phyloP scores from a whole-genome alignment of 2,888 invertebrate species.

The Agrotis exclamationis region DNA sequence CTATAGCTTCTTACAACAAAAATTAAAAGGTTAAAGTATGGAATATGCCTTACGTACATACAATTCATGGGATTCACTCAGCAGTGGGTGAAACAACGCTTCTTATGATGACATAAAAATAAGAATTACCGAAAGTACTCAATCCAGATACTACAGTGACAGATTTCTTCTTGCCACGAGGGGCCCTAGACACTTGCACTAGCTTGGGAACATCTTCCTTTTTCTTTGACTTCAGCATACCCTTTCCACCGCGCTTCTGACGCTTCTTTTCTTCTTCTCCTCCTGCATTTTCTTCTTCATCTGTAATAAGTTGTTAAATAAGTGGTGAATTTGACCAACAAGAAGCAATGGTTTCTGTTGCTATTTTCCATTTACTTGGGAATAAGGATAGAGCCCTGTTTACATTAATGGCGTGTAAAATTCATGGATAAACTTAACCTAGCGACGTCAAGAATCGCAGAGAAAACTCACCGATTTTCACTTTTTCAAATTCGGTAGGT shows the following conservation, averaged over 20 bases:
- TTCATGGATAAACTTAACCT: constrained; percentile 62
- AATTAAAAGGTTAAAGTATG: neutral
- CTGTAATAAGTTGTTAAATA: constrained; percentile 69
- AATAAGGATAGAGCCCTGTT: too few relatives aligned
- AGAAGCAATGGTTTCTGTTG: neutral
- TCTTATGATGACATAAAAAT: neutral
- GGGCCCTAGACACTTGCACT: constrained; percentile 96
- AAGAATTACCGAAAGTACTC: constrained; percentile 95
- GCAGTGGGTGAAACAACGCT: neutral
- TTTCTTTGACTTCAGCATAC: constrained; percentile 98
- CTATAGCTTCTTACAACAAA: neutral
- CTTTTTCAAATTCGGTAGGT: constrained; percentile 97
- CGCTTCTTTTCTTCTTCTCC: constrained; percentile 98
- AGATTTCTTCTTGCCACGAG: constrained; percentile 99
- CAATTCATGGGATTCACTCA: neutral
- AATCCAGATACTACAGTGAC: constrained; percentile 99
- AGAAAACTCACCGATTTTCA: constrained; percentile 92
- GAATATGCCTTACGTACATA: neutral
- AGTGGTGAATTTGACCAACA: neutral
- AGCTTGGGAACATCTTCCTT: constrained; percentile 97
- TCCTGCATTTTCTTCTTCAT: constrained; percentile 93
- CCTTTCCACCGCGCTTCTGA: constrained; percentile 99
- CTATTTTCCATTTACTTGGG: neutral
- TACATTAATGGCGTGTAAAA: neutral
- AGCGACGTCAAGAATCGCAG: constrained; percentile 2